Conservation (phyloP, 2,888 invertebrate genomes). For the Argyresthia albistria region DNA sequence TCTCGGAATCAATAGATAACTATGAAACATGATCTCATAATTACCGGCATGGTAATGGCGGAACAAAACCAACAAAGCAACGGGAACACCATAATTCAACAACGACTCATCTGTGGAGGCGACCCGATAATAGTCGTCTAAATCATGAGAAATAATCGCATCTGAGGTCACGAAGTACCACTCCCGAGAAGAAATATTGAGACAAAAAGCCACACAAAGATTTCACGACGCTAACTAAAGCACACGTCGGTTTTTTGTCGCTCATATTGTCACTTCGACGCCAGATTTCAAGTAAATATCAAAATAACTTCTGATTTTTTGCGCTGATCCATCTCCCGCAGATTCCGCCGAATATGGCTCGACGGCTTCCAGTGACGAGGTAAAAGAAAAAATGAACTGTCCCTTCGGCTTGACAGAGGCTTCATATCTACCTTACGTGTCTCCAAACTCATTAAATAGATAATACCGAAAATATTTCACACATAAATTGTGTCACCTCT, state of each 20-base stretch:
- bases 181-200: slow-evolving; percentile 48
- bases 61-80: slow-evolving; percentile 55
- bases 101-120: slow-evolving; percentile 48
- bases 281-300: slow-evolving; percentile 23
- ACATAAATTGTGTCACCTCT: background rate
- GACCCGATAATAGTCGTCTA: slow-evolving; percentile 56
- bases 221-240: slow-evolving; percentile 26
- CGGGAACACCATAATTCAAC: slow-evolving; percentile 59
- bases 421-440: slow-evolving; percentile 45
- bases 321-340: slow-evolving; percentile 9
- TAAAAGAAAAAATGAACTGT: slow-evolving; percentile 26
- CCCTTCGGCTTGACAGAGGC: slow-evolving; percentile 19
- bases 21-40: slow-evolving; percentile 66
- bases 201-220: slow-evolving; percentile 35
- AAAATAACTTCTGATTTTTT: slow-evolving; percentile 23
- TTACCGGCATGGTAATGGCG: slow-evolving; percentile 46
- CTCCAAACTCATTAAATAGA: slow-evolving; percentile 23
- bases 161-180: slow-evolving; percentile 58
- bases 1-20: slow-evolving; percentile 61
- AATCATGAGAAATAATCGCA: slow-evolving; percentile 61
- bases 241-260: slow-evolving; percentile 28
- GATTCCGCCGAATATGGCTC: slow-evolving; percentile 22
- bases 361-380: slow-evolving; percentile 16
- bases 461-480: slow-evolving; percentile 24
- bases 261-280: slow-evolving; percentile 37